phyloP scores from a whole-genome alignment of 2,797 vertebrate genomes.

The Sternarchorhynchus goeldii region DNA sequence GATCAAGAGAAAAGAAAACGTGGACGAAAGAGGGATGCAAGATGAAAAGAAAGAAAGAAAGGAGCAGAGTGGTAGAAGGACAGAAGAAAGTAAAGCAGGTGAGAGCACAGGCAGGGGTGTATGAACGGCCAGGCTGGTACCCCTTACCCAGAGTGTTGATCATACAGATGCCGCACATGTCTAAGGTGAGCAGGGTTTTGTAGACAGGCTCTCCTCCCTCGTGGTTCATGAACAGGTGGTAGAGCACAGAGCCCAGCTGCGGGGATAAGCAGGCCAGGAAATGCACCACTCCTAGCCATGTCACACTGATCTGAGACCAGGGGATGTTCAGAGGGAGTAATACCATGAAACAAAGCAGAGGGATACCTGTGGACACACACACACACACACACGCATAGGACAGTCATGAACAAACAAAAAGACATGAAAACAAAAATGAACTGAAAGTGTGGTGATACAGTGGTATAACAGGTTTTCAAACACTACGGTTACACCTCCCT shows the following conservation, averaged over 20 bases:
- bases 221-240: conserved; percentile 97
- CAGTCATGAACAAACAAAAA: not conserved
- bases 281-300: conserved; percentile 89
- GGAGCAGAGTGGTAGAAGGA: not conserved
- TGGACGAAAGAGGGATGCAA: not conserved
- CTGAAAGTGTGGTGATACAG: not conserved
- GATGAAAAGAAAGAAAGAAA: not conserved
- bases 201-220: conserved; percentile 87
- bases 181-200: conserved; percentile 88
- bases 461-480: not conserved
- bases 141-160: conserved; percentile 87
- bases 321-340: conserved; percentile 89
- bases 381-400: not conserved
- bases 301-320: conserved; percentile 87
- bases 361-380: conserved; percentile 71
- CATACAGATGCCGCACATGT: conserved; percentile 93
- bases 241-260: conserved; percentile 88
- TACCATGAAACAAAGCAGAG: conserved; percentile 87
- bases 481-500: conserved; percentile 10
- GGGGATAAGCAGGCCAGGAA: conserved; percentile 90
- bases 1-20: not conserved
- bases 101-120: not conserved
- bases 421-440: not conserved
- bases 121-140: not conserved
- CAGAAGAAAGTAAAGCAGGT: not conserved